Evolutionary conservation across 2,888 invertebrate species (phyloP).

Genomic region (Chouioia cunea): DNA sequence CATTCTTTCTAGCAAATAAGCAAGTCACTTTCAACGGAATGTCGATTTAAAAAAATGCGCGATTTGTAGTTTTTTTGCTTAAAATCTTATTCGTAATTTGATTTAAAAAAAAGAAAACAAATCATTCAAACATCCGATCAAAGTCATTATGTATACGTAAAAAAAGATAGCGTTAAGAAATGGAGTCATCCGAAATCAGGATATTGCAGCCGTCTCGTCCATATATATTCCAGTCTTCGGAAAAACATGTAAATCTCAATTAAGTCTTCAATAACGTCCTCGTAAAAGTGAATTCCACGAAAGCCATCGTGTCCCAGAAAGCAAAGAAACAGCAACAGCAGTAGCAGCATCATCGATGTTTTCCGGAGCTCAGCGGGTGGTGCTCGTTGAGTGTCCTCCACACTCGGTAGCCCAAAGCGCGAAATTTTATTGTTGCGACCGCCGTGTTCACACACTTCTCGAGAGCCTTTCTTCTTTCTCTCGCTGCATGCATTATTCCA

Average conservation of each 20-base stretch:
- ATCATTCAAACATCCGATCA: too few species aligned
- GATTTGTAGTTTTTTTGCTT: too few species aligned
- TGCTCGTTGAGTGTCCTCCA: constrained; percentile 54
- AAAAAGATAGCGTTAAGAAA: too few species aligned
- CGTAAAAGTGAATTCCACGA: constrained; percentile 8
- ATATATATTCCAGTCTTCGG: background rate
- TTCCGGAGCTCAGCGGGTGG: constrained; percentile 38
- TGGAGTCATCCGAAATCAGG: too few species aligned
- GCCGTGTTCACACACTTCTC: constrained; percentile 59
- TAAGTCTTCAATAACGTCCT: constrained; percentile 19
- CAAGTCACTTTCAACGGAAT: too few species aligned
- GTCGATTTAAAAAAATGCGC: too few species aligned
- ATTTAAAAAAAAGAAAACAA: too few species aligned
- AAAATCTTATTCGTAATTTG: too few species aligned
- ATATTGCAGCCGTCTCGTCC: too few species aligned
- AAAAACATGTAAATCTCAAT: constrained; percentile 32
- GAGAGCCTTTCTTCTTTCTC: constrained; percentile 36
- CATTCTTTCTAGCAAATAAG: too few species aligned
- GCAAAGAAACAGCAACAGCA: background rate
- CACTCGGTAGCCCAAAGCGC: constrained; percentile 44
- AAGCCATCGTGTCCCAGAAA: background rate
- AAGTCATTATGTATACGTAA: too few species aligned
- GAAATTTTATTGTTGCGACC: constrained; percentile 60
- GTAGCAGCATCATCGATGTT: background rate
- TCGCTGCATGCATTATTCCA: too few species aligned